phyloP scores from a whole-genome alignment of 1,140 invertebrate species.

The Drosophila lacteicornis region DNA sequence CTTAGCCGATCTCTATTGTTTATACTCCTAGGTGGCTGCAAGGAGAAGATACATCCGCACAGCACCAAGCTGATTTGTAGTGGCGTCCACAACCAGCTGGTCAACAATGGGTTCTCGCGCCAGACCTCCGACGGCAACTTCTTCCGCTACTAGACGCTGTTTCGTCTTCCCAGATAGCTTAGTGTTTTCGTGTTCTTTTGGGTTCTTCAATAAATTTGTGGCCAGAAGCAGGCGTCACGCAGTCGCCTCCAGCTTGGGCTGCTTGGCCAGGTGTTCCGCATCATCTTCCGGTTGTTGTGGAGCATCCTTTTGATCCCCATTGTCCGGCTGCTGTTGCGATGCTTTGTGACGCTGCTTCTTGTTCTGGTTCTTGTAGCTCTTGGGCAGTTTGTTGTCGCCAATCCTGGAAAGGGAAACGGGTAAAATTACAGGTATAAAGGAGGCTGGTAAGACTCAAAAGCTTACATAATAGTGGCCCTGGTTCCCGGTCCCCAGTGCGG shows the following conservation, averaged over 20 bases:
- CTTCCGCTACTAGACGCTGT: conserved; percentile 85
- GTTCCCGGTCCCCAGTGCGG: conserved; percentile 96
- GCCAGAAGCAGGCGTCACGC: conserved; percentile 47
- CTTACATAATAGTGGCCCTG: conserved; percentile 89
- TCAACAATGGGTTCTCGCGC: conserved; percentile 88
- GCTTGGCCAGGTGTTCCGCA: conserved; percentile 43
- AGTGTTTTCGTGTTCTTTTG: conserved; percentile 33
- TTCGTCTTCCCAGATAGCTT: background rate
- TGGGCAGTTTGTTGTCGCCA: conserved; percentile 87
- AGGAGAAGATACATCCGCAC: conserved; percentile 86
- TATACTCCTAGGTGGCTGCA: conserved; percentile 86
- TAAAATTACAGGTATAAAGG: background rate
- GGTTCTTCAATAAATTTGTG: conserved; percentile 55
- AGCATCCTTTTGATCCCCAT: background rate
- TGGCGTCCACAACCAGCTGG: conserved; percentile 88
- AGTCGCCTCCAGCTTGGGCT: conserved; percentile 51
- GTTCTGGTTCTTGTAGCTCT: conserved; percentile 88
- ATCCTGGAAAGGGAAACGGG: conserved; percentile 83
- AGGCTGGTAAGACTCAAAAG: background rate
- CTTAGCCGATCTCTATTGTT: background rate
- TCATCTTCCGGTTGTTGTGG: conserved; percentile 7
- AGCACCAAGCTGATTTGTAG: conserved; percentile 89
- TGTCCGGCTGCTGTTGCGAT: conserved; percentile 20
- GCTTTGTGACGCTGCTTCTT: conserved; percentile 84
- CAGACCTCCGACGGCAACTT: conserved; percentile 88